Base-by-base conservation (phyloP, 1,140 invertebrate species). In the Cydia splendana region DNA sequence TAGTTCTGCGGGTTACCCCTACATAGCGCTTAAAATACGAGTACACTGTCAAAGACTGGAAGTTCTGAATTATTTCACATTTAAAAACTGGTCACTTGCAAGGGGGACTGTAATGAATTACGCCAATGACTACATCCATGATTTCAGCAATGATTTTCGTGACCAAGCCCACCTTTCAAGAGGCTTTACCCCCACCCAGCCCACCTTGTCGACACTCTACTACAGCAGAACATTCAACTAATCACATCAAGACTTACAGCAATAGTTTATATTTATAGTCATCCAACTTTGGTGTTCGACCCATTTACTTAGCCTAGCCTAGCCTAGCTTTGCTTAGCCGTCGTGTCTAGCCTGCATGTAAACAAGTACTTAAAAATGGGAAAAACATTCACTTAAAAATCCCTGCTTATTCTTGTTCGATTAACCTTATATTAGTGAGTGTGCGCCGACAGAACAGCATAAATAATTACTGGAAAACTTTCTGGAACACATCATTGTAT, bases 401-500 rank as follows among this genome's bases (percentile, higher is more conserved):
- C 89, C 89, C 88, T 89, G 89, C 89, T 88, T 89, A 76, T 76
- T 79, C 78, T 87, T 83, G 84, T 87, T 85, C 84, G 79, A 81
- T 76, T 78, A 86, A 82, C 86, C 78, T 79, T 82, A 82, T 74
- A 78, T 74, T 83, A 82, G 81, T 78, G 75, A 76, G 75, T 85
- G 79, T 85, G 85, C 86, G 84, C 77, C 79, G 78, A 83, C 75
- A 76, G 77, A 85, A 71, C 67, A 71, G 34, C 34, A 78, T 84
- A 88, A 86, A 77, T 83, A 79, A 88, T 83, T 84, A 82, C 75
- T 89, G 88, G 88, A 90, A 90, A 89, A 89, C 88, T 79, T 87
- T 86, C 76, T 90, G 88, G 88, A 92, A 92, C 89, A 92, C 90
- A 90, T 92, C 76, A 83, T 84, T 87, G 85, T 84, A 86, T 80